phyloP scores from a whole-genome alignment of 2,797 vertebrate genomes.

The Gambusia yucatana region DNA sequence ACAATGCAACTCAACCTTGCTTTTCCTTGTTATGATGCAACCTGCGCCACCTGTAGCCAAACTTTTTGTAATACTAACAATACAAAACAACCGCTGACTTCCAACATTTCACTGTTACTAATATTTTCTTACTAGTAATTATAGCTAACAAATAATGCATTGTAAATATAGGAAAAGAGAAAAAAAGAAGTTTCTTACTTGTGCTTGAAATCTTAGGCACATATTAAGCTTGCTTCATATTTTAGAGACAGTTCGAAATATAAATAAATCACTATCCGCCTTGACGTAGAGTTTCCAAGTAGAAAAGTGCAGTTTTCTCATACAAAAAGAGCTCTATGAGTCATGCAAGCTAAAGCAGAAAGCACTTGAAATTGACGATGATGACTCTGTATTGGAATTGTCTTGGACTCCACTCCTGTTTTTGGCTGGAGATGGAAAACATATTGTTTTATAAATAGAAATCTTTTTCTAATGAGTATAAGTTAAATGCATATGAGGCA shows the following conservation, averaged over 20 bases:
- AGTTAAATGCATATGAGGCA: not conserved
- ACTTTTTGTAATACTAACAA: slow-evolving; percentile 35
- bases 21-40: slow-evolving; percentile 54
- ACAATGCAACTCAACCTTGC: slow-evolving; percentile 56
- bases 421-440: not conserved
- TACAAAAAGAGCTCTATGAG: not conserved
- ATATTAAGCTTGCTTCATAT: not conserved
- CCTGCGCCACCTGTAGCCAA: slow-evolving; percentile 39
- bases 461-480: not conserved
- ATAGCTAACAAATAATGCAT: not conserved
- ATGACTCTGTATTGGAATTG: too few relatives aligned
- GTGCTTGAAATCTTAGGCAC: slow-evolving; percentile 5
- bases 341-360: too few relatives aligned
- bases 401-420: not conserved
- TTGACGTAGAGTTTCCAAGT: not conserved
- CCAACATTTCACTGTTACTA: slow-evolving; percentile 6
- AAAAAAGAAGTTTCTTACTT: not conserved
- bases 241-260: not conserved
- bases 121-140: not conserved
- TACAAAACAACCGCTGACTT: slow-evolving; percentile 23
- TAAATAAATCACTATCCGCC: not conserved
- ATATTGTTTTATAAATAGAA: not conserved
- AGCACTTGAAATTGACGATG: too few relatives aligned
- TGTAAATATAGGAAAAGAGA: not conserved
- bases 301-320: not conserved